phyloP scores from a whole-genome alignment of 2,888 invertebrate genomes.

The Nycteola revayana region DNA sequence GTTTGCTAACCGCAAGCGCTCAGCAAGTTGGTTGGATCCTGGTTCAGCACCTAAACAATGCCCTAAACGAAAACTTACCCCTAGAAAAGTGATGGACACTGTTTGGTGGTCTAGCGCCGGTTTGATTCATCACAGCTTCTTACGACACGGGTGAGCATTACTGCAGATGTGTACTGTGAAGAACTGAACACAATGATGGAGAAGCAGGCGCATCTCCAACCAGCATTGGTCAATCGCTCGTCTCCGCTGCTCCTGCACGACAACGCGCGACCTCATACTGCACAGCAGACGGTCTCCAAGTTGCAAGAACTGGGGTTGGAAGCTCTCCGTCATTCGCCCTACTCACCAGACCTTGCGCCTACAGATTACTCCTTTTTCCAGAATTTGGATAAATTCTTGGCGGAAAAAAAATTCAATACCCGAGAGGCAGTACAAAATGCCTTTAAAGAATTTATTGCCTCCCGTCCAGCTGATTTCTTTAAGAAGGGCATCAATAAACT shows the following conservation, averaged over 20 bases:
- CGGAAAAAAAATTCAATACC: slow-evolving; percentile 8
- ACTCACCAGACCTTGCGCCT: slow-evolving; percentile 8
- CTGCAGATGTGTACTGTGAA: slow-evolving; percentile 24
- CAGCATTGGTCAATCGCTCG: slow-evolving; percentile 13
- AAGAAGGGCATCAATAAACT: background rate
- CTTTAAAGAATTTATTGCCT: slow-evolving; percentile 7
- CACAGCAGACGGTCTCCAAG: slow-evolving; percentile 12
- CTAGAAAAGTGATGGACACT: slow-evolving; percentile 17
- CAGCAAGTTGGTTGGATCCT: slow-evolving; percentile 11
- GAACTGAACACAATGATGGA: slow-evolving; percentile 21
- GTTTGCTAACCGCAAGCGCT: slow-evolving; percentile 11
- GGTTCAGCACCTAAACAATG: slow-evolving; percentile 8
- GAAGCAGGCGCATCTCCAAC: slow-evolving; percentile 18
- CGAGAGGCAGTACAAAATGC: background rate
- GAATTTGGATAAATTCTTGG: slow-evolving; percentile 17
- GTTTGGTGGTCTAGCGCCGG: slow-evolving; percentile 14
- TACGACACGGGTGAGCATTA: slow-evolving; percentile 21
- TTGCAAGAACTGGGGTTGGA: slow-evolving; percentile 3
- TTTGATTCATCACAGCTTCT: slow-evolving; percentile 29
- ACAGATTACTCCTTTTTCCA: slow-evolving; percentile 9
- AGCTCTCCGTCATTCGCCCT: slow-evolving; percentile 7
- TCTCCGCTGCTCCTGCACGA: slow-evolving; percentile 7
- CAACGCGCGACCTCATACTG: slow-evolving; percentile 11
- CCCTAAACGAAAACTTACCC: slow-evolving; percentile 16
- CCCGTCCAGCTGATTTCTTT: slow-evolving; percentile 5